Evolutionary conservation across 2,888 invertebrate species (phyloP), one percentile per base, ranked within the genome.

Genomic region (Metopia argyrocephala): DNA sequence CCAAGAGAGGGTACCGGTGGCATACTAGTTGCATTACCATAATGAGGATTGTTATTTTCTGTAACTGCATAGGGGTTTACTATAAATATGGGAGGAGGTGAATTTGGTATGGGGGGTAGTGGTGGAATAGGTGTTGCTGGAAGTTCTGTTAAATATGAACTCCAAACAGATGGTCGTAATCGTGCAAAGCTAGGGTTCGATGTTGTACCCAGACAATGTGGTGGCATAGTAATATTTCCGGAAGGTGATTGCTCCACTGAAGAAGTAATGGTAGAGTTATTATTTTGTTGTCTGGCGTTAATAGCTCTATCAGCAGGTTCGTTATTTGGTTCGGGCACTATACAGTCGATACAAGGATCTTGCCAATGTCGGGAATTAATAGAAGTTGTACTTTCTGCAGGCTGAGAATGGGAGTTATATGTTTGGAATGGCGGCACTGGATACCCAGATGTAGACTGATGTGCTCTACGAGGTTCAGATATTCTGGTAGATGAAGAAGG

Each of bases 321-420:
- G 20, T 62, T 52, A 6, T 7, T 62, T 57, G 64, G 69, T 9
- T 81, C 81, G 0, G 78, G 81, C 27, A 81, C 66, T 38, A 65
- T 78, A 28, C 81, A 81, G n/a, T 81, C 81, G 4, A 81, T n/a
- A 28, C 81, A 81, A 2, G 81, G 66, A 66, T 69, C 59, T 70
- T 48, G 78, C 81, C 81, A 81, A 1, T 75, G 18, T 20, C 78
- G 64, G 2, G 75, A 59, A 70, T 65, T 75, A n/a, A 68, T 54
- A 25, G 68, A n/a, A 12, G 31, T 27, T 23, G 57, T 38, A 6
- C 52, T 69, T 46, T 79, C 79, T 2, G 74, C 65, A 15, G 76
- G 21, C 4, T 52, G 61, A 20, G 70, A 31, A 4, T 59, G 50
- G 1, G 45, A 7, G 15, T 48, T 12, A 38, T 48, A 31, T 59